Base-by-base conservation (phyloP, 2,888 invertebrate species). In the Cremastinae sp. region DNA sequence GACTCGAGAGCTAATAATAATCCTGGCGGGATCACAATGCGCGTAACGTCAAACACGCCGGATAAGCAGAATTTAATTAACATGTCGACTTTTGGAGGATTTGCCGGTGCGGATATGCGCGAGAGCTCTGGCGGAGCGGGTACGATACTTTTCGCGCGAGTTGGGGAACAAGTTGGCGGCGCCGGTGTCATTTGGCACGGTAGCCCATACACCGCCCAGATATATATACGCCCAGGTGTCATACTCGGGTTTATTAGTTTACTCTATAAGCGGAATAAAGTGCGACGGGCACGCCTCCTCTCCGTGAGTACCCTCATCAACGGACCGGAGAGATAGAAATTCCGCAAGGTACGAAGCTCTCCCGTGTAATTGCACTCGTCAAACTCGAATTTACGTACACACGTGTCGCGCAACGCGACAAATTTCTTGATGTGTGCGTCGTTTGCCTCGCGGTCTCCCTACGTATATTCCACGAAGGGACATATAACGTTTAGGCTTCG, bases 351-450 rank as follows among this genome's bases (percentile, higher is more conserved):
- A 51, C 66, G 64, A 54, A 47, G 62, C 28, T 58, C 68, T 68
- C 54, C 49, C 59, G 58, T 80, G 76, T 80, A 78, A 80, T 80
- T 77, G 73, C 73, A 77, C 76, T 77, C 78, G 77, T 80, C 78
- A 78, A 80, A 80, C 73, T 75, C 78, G 45, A 77, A 71, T 62
- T 68, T 71, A 75, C 70, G 74, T 71, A 77, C 70, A 41, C 38
- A 8, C n/a, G 28, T 53, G n/a, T 4, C n/a, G 16, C 5, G 12
- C 14, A 14, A 45, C 5, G 45, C 45, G 28, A 7, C 20, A 45
- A 45, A 45, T 41, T 43, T 16, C 41, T 9, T 54, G 28, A 18
- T 59, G 41, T 18, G 14, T n/a, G 58, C 59, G 41, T 64, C 28
- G 62, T 61, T 53, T 65, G 70, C 59, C 14, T 36, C 16, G 18